These are phyloP conservation scores for Apis dorsata DNA, from an alignment of 1,140 invertebrate genomes.

Conservation along the genomic window DNA sequence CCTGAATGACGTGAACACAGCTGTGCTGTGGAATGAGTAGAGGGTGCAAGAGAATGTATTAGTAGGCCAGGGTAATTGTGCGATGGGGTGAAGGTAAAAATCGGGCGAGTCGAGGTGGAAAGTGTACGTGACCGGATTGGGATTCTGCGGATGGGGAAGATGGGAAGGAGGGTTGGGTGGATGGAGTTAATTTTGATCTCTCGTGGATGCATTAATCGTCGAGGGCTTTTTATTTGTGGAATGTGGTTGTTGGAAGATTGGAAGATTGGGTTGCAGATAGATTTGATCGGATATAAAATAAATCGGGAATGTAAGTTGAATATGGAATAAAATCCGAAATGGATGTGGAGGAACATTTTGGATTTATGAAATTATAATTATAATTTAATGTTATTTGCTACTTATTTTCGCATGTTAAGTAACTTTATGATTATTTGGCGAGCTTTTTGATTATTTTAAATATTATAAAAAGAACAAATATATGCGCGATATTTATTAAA, in stretches of 20 bases:
- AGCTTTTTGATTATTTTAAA: no score
- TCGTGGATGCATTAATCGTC: background rate
- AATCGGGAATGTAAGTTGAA: no score
- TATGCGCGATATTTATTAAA: no score
- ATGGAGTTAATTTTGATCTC: conserved; percentile 20
- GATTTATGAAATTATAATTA: no score
- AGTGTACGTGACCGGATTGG: conserved; percentile 35
- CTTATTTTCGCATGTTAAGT: no score
- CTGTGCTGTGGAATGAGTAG: background rate
- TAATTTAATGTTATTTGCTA: no score
- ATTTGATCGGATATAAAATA: background rate
- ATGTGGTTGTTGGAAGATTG: background rate
- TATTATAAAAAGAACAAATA: no score
- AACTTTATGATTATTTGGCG: no score
- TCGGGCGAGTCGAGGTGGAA: conserved; percentile 15
- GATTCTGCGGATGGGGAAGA: background rate
- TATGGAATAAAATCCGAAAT: no score
- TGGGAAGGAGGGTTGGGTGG: background rate
- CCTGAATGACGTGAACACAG: background rate
- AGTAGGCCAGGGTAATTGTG: conserved; percentile 40
- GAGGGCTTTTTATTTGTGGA: background rate
- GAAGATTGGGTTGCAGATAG: no score
- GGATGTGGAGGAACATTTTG: no score
- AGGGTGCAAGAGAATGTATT: background rate
- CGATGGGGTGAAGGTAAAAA: conserved; percentile 21